phyloP scores from a whole-genome alignment of 2,888 invertebrate genomes.

The Molorchus minor region DNA sequence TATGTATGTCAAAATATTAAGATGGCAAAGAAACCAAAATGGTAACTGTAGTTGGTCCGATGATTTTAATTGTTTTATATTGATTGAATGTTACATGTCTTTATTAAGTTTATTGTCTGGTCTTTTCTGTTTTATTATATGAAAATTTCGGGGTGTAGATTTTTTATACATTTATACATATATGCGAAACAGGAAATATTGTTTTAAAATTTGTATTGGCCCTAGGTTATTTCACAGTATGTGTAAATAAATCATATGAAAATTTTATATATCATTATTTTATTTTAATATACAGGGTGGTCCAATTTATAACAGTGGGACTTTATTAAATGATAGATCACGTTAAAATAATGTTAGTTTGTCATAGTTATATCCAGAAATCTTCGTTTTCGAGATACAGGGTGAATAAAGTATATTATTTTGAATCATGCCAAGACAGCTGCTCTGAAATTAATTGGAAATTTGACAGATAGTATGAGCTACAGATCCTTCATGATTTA shows the following conservation, averaged over 20 bases:
- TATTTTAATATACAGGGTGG: too few species aligned
- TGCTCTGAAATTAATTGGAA: too few species aligned
- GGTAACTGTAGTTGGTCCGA: neutral
- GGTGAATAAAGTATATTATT: too few species aligned
- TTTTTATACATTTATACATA: constrained; percentile 50
- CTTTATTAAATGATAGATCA: too few species aligned
- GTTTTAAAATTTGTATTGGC: constrained; percentile 31
- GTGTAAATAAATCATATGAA: constrained; percentile 42
- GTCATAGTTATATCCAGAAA: too few species aligned
- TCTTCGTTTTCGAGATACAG: too few species aligned
- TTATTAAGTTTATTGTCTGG: constrained; percentile 10
- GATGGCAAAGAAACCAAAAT: neutral
- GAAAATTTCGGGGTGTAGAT: constrained; percentile 37
- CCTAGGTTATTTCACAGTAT: constrained; percentile 34
- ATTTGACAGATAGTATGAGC: too few species aligned
- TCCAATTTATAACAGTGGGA: too few species aligned
- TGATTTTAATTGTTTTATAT: constrained; percentile 32
- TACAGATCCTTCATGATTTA: too few species aligned
- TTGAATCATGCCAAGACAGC: too few species aligned
- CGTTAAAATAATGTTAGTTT: too few species aligned
- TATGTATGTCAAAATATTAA: neutral
- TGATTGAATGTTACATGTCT: constrained; percentile 11
- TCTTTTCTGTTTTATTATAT: constrained; percentile 30
- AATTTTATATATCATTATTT: constrained; percentile 27
- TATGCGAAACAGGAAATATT: constrained; percentile 35